These are phyloP conservation scores for Falcaria lacertinaria DNA, from an alignment of 2,888 invertebrate genomes.

Conservation along the genomic window DNA sequence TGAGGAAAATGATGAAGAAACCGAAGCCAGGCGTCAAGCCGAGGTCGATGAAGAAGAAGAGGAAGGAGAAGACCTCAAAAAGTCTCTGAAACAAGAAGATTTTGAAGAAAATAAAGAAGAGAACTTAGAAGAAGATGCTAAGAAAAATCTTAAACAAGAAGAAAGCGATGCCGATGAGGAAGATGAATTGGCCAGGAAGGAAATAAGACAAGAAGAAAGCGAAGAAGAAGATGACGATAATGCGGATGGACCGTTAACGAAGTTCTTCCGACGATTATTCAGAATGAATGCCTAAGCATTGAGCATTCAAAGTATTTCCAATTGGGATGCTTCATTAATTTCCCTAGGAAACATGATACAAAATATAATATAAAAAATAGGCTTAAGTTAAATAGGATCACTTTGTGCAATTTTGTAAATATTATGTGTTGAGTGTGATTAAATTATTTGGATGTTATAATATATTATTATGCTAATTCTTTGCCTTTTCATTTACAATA, in stretches of 20 bases:
- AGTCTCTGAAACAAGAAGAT: constrained; percentile 12
- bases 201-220: constrained; percentile 11
- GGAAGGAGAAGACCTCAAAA: constrained; percentile 14
- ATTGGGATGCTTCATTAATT: constrained; percentile 44
- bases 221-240: constrained; percentile 10
- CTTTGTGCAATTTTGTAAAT: constrained; percentile 78
- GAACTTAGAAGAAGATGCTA: constrained; percentile 9
- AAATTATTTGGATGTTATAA: constrained; percentile 13
- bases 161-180: constrained; percentile 19
- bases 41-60: constrained; percentile 18
- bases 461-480: too few species aligned
- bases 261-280: constrained; percentile 42
- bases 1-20: constrained; percentile 5
- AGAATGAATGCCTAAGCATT: constrained; percentile 34
- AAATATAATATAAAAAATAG: constrained; percentile 15
- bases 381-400: constrained; percentile 41
- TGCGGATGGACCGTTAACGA: constrained; percentile 13
- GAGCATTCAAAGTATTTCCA: constrained; percentile 40
- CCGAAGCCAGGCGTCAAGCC: not conserved
- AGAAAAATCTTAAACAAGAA: constrained; percentile 15
- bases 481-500: too few species aligned
- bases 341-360: constrained; percentile 15
- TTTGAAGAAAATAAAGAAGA: constrained; percentile 11
- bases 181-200: constrained; percentile 20
- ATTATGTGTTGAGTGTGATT: constrained; percentile 27